Conservation (phyloP, 1,140 invertebrate genomes). For the Ostrea denselamellosa region DNA sequence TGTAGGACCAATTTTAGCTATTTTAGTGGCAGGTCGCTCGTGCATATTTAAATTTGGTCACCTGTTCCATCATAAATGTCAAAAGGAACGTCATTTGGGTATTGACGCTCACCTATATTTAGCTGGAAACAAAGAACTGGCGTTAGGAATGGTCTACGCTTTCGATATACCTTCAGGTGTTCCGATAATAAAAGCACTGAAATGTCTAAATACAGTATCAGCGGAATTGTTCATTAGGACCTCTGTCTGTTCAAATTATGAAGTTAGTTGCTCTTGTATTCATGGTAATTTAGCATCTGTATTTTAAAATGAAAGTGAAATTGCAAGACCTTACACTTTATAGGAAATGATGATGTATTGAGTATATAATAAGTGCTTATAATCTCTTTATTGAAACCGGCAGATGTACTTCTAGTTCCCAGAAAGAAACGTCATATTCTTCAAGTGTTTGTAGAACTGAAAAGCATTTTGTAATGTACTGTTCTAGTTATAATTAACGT, state of each 20-base stretch:
- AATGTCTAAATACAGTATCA: neutral
- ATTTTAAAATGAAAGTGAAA: no score
- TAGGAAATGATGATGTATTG: no score
- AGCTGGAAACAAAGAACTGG: slow-evolving; percentile 9
- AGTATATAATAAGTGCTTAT: no score
- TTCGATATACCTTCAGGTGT: neutral
- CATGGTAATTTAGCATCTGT: no score
- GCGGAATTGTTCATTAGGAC: neutral
- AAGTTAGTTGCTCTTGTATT: no score
- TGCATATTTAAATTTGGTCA: slow-evolving; percentile 5
- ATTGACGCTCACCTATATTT: neutral
- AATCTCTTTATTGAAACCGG: no score
- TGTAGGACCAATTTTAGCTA: neutral
- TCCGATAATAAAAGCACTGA: neutral
- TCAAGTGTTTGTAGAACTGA: no score
- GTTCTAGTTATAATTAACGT: no score
- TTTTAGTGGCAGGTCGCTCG: slow-evolving; percentile 13
- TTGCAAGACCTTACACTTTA: no score
- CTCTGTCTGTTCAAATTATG: neutral
- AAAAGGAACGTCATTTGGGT: neutral
- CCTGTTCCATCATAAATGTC: slow-evolving; percentile 24
- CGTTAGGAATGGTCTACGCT: neutral
- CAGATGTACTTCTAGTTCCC: no score
- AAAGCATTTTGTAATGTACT: no score
- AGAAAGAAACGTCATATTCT: no score